phyloP scores from a whole-genome alignment of 2,113 vertebrate species.

The Cepphus grylle region DNA sequence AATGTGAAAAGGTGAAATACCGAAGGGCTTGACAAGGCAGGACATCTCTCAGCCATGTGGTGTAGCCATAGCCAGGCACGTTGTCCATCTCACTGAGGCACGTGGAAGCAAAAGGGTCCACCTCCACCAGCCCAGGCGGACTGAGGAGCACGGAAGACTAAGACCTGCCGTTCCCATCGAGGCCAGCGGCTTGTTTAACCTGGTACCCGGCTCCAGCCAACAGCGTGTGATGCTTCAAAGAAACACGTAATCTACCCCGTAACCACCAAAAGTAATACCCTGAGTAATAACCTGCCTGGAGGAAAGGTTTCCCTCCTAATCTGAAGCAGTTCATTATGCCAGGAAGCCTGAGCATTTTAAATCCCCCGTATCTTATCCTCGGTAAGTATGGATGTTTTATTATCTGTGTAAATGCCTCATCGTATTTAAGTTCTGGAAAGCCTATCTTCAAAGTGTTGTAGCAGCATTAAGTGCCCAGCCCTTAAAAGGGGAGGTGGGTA shows the following conservation, averaged over 20 bases:
- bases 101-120: accelerated
- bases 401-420: constrained; percentile 16
- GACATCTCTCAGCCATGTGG: background rate
- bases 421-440: constrained; percentile 17
- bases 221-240: background rate
- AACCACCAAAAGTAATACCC: background rate
- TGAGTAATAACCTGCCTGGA: background rate
- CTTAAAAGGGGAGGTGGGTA: constrained; percentile 7
- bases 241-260: background rate
- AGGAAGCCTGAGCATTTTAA: constrained; percentile 19
- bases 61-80: background rate
- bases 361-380: constrained; percentile 28
- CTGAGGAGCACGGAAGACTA: background rate
- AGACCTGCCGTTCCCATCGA: background rate
- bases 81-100: background rate
- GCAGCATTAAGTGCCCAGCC: background rate
- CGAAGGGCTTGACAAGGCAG: background rate
- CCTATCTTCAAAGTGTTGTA: constrained; percentile 18
- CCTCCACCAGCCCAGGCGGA: background rate
- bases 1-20: background rate
- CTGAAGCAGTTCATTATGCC: background rate
- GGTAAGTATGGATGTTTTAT: constrained; percentile 26
- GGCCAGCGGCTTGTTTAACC: background rate
- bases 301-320: background rate
- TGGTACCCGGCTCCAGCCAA: background rate